Evolutionary conservation across 2,113 vertebrate species (phyloP).

Genomic region (Sminthopsis crassicaudata): DNA sequence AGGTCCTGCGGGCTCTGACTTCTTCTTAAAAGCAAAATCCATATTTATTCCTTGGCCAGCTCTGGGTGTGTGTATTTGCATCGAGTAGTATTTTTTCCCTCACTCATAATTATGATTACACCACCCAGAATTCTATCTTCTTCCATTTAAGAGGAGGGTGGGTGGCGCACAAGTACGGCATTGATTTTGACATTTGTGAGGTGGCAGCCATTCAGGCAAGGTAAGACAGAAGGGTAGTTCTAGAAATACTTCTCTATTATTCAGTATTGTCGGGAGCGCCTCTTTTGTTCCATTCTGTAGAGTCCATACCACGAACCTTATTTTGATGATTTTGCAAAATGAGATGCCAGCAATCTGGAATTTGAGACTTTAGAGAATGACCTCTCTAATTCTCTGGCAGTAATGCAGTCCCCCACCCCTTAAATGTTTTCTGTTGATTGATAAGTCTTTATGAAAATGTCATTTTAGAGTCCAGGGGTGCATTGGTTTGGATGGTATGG

Average conservation of each 20-base stretch:
- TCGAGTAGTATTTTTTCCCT: neutral
- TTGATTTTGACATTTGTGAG: constrained; percentile 69
- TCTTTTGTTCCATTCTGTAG: neutral
- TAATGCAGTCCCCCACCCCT: neutral
- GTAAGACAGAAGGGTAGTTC: constrained; percentile 14
- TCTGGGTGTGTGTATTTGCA: neutral
- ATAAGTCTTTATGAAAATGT: neutral
- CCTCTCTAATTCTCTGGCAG: neutral
- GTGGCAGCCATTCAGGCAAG: constrained; percentile 56
- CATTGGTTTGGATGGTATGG: neutral
- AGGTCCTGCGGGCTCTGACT: neutral
- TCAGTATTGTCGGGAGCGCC: neutral
- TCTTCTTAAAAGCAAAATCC: neutral
- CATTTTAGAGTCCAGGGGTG: neutral
- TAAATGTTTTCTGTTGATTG: neutral
- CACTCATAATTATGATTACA: constrained; percentile 3
- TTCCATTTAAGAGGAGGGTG: neutral
- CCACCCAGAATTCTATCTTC: neutral
- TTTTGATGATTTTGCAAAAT: neutral
- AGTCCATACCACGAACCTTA: neutral
- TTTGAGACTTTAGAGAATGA: neutral
- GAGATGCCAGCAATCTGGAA: neutral
- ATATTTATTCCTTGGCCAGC: neutral
- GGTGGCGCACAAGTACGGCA: neutral
- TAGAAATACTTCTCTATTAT: neutral